These are phyloP conservation scores for chimpanzee (Pan troglodytes) DNA, from an alignment of 2,113 vertebrate species.

Conservation along the genomic window DNA sequence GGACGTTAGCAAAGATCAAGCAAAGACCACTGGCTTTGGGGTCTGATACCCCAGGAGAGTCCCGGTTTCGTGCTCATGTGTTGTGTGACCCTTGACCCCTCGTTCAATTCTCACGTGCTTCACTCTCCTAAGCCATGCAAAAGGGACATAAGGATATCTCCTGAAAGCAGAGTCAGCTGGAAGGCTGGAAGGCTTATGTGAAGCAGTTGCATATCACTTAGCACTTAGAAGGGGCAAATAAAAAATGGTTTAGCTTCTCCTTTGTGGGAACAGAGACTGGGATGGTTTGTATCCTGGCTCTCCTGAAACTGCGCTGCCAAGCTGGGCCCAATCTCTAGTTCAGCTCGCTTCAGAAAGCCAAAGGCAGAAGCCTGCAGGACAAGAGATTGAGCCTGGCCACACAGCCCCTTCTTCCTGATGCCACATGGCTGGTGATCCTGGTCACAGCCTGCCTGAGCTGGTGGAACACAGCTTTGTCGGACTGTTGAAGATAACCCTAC, in stretches of 20 bases:
- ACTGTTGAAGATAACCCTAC: background rate
- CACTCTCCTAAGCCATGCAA: background rate
- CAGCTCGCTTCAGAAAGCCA: background rate
- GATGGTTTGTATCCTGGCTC: rapidly evolving
- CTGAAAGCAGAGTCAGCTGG: rapidly evolving
- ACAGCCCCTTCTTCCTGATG: no score
- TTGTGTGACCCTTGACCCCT: rapidly evolving
- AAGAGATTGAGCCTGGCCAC: background rate
- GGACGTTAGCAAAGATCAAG: no score
- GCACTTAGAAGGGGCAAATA: rapidly evolving
- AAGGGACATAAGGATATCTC: background rate
- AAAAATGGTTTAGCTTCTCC: rapidly evolving
- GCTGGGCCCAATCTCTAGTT: no score
- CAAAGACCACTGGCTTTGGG: background rate
- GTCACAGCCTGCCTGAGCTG: no score
- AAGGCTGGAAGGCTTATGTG: no score
- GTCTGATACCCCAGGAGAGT: no score
- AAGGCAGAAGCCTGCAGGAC: rapidly evolving
- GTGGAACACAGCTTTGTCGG: background rate
- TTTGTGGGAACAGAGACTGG: background rate
- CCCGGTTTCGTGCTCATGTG: rapidly evolving
- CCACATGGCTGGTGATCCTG: rapidly evolving
- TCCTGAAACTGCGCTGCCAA: background rate
- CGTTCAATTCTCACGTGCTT: background rate
- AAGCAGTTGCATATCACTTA: rapidly evolving